phyloP scores from a whole-genome alignment of 2,113 vertebrate genomes.

The Engraulis encrasicolus region DNA sequence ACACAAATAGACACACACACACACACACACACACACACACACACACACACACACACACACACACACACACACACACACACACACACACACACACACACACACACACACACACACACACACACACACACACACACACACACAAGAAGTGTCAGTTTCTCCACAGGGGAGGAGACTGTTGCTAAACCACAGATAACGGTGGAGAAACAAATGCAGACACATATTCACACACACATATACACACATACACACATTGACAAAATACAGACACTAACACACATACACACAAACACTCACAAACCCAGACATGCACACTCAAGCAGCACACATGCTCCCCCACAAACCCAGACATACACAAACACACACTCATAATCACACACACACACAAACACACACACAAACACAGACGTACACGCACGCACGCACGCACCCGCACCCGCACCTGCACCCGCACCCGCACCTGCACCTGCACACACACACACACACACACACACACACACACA shows the following conservation, averaged over 20 bases:
- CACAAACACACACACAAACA: neutral
- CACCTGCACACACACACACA: neutral
- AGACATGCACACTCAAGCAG: neutral
- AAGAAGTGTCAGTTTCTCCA: no score
- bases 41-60: slow-evolving; percentile 34
- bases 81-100: slow-evolving; percentile 36
- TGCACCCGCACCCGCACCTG: neutral
- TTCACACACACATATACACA: neutral
- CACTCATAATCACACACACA: neutral
- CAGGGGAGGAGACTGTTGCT: no score
- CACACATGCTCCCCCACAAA: neutral
- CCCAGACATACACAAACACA: neutral
- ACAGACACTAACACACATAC: neutral
- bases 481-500: neutral
- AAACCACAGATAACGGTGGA: neutral
- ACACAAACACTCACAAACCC: neutral
- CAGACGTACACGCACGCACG: neutral
- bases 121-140: neutral
- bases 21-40: slow-evolving; percentile 25
- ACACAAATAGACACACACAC: no score
- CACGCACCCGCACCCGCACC: neutral
- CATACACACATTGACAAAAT: neutral
- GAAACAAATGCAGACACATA: slow-evolving; percentile 50
- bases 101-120: neutral
- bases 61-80: slow-evolving; percentile 31